These are phyloP conservation scores for Entelurus aequoreus DNA, from an alignment of 2,113 vertebrate species.

Conservation along the genomic window DNA sequence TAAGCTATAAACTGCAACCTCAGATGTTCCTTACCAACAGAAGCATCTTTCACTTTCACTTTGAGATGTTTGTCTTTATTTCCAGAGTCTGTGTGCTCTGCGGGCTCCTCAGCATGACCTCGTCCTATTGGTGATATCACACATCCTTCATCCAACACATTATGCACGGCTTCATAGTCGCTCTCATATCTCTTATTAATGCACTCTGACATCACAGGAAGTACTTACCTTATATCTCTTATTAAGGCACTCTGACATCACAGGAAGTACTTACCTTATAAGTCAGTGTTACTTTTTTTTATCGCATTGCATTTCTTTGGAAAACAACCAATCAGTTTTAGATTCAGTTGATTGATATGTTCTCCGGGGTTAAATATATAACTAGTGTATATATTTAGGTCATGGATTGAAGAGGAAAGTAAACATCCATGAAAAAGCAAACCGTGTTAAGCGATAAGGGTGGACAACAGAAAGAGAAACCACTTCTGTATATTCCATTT, in stretches of 20 bases:
- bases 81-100: constrained; percentile 24
- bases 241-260: constrained; percentile 2
- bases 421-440: constrained; percentile 12
- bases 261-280: constrained; percentile 1
- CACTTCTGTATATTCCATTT: background rate
- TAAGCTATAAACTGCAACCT: constrained; percentile 29
- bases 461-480: background rate
- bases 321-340: constrained; percentile 1
- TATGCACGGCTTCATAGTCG: background rate
- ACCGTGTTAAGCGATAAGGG: background rate
- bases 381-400: background rate
- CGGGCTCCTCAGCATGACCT: constrained; percentile 30
- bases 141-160: constrained; percentile 23
- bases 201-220: background rate
- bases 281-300: background rate
- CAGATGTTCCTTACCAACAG: constrained; percentile 49
- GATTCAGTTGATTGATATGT: constrained; percentile 4
- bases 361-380: background rate
- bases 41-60: constrained; percentile 35
- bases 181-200: constrained; percentile 6
- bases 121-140: constrained; percentile 35
- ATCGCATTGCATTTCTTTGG: background rate
- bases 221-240: constrained; percentile 5
- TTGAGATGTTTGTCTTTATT: constrained; percentile 38
- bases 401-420: background rate